Percentiles rank a stretch among this genome's conserved stretches.
These are phyloP conservation scores for Phaedon cochleariae DNA, from an alignment of 2,888 invertebrate genomes.

Conservation along the genomic window DNA sequence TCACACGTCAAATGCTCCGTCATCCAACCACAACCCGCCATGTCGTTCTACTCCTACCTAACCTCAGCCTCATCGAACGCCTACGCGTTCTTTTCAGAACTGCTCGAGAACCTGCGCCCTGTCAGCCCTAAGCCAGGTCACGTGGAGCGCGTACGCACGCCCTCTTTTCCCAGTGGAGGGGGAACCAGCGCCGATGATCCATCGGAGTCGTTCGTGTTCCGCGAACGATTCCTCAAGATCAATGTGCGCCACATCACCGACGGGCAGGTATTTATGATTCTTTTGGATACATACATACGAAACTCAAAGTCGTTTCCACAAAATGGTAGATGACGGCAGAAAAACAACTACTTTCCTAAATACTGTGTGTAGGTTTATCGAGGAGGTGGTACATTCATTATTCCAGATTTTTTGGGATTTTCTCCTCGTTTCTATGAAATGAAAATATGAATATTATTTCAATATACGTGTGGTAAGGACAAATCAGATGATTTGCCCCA, in stretches of 20 bases:
- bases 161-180: slow-evolving; percentile 60
- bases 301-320: too few species aligned
- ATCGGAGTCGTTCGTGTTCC: slow-evolving; percentile 68
- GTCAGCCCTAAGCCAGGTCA: slow-evolving; percentile 84
- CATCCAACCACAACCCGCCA: not conserved
- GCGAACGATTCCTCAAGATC: slow-evolving; percentile 89
- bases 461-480: too few species aligned
- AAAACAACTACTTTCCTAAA: too few species aligned
- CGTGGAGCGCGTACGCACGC: slow-evolving; percentile 72
- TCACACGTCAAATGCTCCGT: not conserved
- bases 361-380: too few species aligned
- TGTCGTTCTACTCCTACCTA: slow-evolving; percentile 3
- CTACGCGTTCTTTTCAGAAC: slow-evolving; percentile 66
- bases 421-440: too few species aligned
- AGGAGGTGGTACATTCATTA: too few species aligned
- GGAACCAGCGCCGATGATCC: slow-evolving; percentile 56
- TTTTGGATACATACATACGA: too few species aligned
- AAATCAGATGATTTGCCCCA: too few species aligned
- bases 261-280: too few species aligned
- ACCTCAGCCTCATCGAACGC: slow-evolving; percentile 22
- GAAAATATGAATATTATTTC: too few species aligned
- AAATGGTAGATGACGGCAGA: too few species aligned
- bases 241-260: slow-evolving; percentile 93
- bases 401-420: too few species aligned
- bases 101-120: slow-evolving; percentile 84